These are phyloP conservation scores for Coracopsis vasa DNA, from an alignment of 2,113 vertebrate genomes.

Conservation along the genomic window DNA sequence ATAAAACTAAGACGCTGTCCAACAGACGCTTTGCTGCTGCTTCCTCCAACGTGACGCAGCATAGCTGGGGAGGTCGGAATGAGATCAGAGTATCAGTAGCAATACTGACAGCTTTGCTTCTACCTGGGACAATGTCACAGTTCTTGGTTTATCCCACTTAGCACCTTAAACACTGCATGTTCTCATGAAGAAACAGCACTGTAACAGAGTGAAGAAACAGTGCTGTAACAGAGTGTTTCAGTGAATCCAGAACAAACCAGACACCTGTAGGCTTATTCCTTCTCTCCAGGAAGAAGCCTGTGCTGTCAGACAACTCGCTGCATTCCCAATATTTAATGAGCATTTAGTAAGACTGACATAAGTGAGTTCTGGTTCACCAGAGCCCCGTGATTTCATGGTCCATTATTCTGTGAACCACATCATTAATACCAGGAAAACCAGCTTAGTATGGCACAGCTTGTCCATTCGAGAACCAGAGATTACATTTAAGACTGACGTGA, in stretches of 20 bases:
- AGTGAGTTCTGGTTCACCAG: not conserved
- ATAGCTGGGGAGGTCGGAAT: not conserved
- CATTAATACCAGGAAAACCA: not conserved
- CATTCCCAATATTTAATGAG: not conserved
- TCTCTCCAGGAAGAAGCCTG: not conserved
- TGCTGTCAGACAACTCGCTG: not conserved
- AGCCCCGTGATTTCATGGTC: not conserved
- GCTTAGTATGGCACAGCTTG: not conserved
- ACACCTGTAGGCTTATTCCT: not conserved
- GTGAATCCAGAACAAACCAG: not conserved
- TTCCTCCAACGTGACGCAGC: not conserved
- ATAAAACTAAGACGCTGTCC: slow-evolving; percentile 1
- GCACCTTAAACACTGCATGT: not conserved
- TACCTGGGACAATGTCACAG: not conserved
- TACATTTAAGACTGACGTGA: slow-evolving; percentile 42
- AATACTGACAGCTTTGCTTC: not conserved
- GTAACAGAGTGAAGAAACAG: not conserved
- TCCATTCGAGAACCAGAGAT: not conserved
- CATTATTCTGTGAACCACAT: not conserved
- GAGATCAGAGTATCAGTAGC: not conserved
- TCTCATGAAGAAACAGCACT: not conserved
- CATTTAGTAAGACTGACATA: not conserved
- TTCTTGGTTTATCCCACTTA: not conserved
- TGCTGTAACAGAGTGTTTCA: not conserved
- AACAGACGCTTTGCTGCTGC: not conserved